Evolutionary conservation across 2,797 vertebrate genomes (phyloP).

Genomic region (Caiman crocodilus): DNA sequence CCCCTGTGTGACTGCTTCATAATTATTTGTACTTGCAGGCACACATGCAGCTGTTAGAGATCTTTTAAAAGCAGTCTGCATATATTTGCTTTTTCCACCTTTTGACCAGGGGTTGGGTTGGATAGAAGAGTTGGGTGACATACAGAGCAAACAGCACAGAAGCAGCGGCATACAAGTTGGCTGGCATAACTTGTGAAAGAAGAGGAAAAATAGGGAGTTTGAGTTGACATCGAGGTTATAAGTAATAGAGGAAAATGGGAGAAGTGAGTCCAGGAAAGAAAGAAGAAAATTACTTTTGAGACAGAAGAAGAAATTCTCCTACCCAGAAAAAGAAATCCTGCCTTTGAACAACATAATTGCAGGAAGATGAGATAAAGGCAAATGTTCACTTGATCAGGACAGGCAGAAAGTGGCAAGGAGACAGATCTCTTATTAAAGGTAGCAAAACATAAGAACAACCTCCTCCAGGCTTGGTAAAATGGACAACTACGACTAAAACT

Average conservation of each 20-base stretch:
- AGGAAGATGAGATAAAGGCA: slow-evolving; percentile 36
- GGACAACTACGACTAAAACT: slow-evolving; percentile 14
- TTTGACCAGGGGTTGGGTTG: background rate
- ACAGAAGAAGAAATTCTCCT: background rate
- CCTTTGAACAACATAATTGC: background rate
- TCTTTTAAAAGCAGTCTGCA: background rate
- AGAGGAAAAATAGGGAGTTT: background rate
- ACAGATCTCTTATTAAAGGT: slow-evolving; percentile 13
- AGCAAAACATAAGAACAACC: slow-evolving; percentile 9
- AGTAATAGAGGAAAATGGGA: background rate
- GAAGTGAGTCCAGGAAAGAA: background rate
- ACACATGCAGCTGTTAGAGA: background rate
- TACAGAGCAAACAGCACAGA: background rate
- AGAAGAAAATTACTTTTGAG: background rate
- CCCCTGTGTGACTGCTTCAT: background rate
- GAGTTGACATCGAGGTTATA: background rate
- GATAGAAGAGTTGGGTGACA: background rate
- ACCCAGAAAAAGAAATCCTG: slow-evolving; percentile 14
- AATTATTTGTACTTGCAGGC: background rate
- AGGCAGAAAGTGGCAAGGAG: slow-evolving; percentile 2
- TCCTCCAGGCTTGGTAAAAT: background rate
- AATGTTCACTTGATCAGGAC: background rate
- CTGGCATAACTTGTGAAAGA: background rate
- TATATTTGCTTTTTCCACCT: background rate
- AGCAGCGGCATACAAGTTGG: background rate